phyloP scores from a whole-genome alignment of 2,113 vertebrate genomes.

The Propithecus coquereli region DNA sequence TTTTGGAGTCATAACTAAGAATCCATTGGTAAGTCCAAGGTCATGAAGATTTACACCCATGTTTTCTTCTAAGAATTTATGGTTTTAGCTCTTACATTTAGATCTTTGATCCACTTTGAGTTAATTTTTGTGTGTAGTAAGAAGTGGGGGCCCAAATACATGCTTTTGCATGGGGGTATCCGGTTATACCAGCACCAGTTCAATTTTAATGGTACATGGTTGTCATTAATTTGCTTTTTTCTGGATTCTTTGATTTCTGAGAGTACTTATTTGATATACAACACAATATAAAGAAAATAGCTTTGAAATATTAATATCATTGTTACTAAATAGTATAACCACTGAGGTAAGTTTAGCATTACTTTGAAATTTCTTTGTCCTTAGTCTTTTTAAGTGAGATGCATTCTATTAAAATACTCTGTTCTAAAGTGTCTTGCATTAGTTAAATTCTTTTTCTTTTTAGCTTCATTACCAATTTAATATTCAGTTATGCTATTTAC shows the following conservation, averaged over 20 bases:
- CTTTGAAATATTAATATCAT: not conserved
- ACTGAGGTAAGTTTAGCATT: not conserved
- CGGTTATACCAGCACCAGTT: not conserved
- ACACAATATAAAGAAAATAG: not conserved
- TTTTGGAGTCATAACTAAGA: not conserved
- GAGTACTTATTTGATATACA: not conserved
- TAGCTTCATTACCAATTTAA: not conserved
- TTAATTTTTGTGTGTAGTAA: not conserved
- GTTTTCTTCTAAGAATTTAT: not conserved
- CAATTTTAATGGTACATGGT: not conserved
- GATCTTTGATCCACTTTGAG: not conserved
- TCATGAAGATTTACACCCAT: not conserved
- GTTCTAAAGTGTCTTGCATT: not conserved
- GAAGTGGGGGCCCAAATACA: not conserved
- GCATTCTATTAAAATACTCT: conserved; percentile 1
- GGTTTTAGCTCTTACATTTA: not conserved
- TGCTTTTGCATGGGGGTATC: not conserved
- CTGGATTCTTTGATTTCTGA: not conserved
- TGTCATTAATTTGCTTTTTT: not conserved
- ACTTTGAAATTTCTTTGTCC: not conserved
- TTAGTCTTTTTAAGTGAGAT: not conserved
- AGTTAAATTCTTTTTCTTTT: not conserved
- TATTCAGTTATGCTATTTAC: not conserved
- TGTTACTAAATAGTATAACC: not conserved
- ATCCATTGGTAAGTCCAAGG: not conserved